Evolutionary conservation across 2,888 invertebrate genomes (phyloP).

Genomic region (Cetonia aurata): DNA sequence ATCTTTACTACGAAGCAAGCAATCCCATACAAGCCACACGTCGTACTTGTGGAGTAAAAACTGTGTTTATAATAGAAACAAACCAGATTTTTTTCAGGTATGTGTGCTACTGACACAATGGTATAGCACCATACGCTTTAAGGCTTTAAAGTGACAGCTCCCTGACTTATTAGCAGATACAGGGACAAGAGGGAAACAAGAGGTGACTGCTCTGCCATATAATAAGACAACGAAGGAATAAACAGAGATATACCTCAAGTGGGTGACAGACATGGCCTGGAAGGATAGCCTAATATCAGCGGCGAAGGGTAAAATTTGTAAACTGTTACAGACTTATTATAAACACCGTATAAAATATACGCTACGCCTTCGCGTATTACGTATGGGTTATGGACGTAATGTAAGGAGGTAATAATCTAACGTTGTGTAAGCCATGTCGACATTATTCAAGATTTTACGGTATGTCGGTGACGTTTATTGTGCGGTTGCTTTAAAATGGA

Average conservation of each 20-base stretch:
- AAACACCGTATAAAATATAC: conserved; percentile 53
- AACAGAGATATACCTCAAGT: conserved; percentile 54
- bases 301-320: conserved; percentile 53
- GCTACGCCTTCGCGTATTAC: not conserved
- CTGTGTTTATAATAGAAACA: conserved; percentile 44
- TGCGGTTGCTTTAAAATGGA: not conserved
- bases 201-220: conserved; percentile 49
- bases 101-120: not conserved
- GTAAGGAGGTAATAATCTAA: conserved; percentile 4
- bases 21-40: conserved; percentile 33
- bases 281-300: conserved; percentile 50
- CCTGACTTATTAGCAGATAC: conserved; percentile 53
- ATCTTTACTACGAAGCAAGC: conserved; percentile 34
- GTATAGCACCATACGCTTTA: not conserved
- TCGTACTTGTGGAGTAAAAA: conserved; percentile 34
- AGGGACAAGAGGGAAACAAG: conserved; percentile 51
- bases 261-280: conserved; percentile 55
- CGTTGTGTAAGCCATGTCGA: not conserved
- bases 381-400: conserved; percentile 11
- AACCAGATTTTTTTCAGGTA: conserved; percentile 51
- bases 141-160: conserved; percentile 12
- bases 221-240: conserved; percentile 47
- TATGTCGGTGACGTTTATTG: conserved; percentile 21
- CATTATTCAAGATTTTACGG: conserved; percentile 25
- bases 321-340: conserved; percentile 60